Evolutionary conservation across 2,113 vertebrate species (phyloP), one percentile per base, ranked within the genome.

Genomic region (Brachypodius melanocephalos): DNA sequence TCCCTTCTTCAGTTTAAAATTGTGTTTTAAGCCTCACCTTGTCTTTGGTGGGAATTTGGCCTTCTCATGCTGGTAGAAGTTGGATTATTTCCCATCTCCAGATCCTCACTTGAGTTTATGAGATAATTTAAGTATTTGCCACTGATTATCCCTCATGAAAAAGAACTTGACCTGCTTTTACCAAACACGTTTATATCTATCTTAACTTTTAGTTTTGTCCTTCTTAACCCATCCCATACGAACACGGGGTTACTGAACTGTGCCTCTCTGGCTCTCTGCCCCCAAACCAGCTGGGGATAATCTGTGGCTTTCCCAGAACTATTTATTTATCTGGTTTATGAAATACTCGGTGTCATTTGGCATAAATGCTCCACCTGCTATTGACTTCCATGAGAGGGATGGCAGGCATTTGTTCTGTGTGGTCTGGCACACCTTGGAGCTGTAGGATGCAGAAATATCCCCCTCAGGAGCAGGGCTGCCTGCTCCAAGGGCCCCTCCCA

Each of bases 301-400:
- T 96, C 93, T 89, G 83, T 55, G 93, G 80, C 36, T 93, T 96
- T 97, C 85, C 95, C 94, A 94, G 84, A 96, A 95, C 80, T 95
- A 40, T 81, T 88, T 93, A 73, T 93, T 89, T 93, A 38, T 95
- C 91, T 91, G 59, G 46, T 91, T 63, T 63, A 13, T 28, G 67
- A 77, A 93, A 67, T 71, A 7, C 80, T 90, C 17, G 0, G 18
- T 52, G 66, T 63, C 61, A 79, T 95, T n/a, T 96, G 83, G 61
- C 74, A 80, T 57, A 80, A 84, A 73, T 67, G 40, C 66, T 66
- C 26, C 25, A 82, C 88, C 88, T 89, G 80, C 81, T 89, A 48
- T 87, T 78, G 92, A 90, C 55, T 82, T 69, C 58, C 45, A 31
- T 5, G n/a, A 66, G 85, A 69, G 0, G 48, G 76, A 38, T 68